Conservation (phyloP, 2,113 vertebrate species). For the Chascanopsetta lugubris region DNA sequence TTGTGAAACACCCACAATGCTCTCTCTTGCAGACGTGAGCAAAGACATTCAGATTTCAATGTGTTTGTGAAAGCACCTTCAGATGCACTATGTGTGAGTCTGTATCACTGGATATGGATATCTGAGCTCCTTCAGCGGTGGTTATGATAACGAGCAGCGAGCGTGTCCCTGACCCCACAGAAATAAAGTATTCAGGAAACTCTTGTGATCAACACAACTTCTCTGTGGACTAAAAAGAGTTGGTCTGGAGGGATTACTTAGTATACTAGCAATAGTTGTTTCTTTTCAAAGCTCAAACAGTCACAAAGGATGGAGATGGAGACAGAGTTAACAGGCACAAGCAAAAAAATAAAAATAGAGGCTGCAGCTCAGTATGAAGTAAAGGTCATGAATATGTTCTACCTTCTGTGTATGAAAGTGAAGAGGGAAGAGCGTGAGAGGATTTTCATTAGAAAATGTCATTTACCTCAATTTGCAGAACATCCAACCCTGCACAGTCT, state of each 20-base stretch:
- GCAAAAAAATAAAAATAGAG: not conserved
- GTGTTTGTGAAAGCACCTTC: no score
- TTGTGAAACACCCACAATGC: no score
- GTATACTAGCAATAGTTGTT: conserved; percentile 7
- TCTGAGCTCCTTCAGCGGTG: not conserved
- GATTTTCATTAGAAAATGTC: not conserved
- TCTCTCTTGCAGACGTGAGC: no score
- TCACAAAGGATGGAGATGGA: not conserved
- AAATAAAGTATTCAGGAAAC: not conserved
- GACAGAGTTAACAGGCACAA: not conserved
- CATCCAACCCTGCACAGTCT: not conserved
- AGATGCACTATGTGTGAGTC: not conserved
- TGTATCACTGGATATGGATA: not conserved
- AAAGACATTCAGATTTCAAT: no score
- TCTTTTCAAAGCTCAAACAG: not conserved
- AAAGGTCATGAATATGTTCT: conserved; percentile 12
- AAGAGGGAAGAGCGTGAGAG: not conserved
- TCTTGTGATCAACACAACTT: no score
- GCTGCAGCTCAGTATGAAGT: not conserved
- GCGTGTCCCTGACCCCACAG: not conserved
- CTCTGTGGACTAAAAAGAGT: not conserved
- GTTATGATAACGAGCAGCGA: not conserved
- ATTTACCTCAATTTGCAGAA: not conserved
- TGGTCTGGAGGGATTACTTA: not conserved
- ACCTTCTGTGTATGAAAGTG: not conserved